Conservation (phyloP, 2,797 vertebrate species). For the Spinus pinus region DNA sequence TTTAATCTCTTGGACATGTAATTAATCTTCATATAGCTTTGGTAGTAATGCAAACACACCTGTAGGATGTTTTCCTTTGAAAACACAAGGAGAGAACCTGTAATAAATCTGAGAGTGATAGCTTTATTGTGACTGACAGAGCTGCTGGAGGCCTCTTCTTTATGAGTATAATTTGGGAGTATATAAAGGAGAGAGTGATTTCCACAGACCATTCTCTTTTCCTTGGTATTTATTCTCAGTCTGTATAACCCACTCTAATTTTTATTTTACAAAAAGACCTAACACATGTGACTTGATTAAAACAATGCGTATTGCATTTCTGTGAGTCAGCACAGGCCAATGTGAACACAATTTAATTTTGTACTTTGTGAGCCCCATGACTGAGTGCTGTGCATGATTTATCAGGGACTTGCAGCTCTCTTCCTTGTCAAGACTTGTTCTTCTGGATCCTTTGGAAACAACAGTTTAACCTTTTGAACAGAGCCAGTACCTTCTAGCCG, state of each 20-base stretch:
- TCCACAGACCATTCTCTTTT: conserved; percentile 47
- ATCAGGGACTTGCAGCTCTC: conserved; percentile 16
- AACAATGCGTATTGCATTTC: conserved; percentile 19
- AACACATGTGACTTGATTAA: conserved; percentile 8
- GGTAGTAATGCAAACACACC: conserved; percentile 71
- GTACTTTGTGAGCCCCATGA: neutral
- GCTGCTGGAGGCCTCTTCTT: conserved; percentile 70
- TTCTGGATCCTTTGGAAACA: conserved; percentile 59
- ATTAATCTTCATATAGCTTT: conserved; percentile 76
- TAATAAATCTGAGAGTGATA: conserved; percentile 74
- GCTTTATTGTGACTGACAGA: conserved; percentile 72
- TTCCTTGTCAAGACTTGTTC: conserved; percentile 53
- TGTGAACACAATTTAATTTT: neutral
- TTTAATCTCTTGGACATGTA: conserved; percentile 56
- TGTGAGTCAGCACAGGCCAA: neutral
- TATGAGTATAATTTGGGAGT: conserved; percentile 73
- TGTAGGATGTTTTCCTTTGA: conserved; percentile 73
- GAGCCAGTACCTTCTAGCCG: conserved; percentile 6
- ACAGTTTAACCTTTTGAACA: conserved; percentile 61
- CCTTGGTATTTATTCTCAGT: conserved; percentile 38
- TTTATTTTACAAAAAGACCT: conserved; percentile 14
- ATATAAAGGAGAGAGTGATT: conserved; percentile 70
- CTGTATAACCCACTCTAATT: neutral
- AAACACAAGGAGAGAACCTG: conserved; percentile 63
- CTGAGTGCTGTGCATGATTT: conserved; percentile 11